phyloP scores from a whole-genome alignment of 2,113 vertebrate species.

The Nematolebias whitei region DNA sequence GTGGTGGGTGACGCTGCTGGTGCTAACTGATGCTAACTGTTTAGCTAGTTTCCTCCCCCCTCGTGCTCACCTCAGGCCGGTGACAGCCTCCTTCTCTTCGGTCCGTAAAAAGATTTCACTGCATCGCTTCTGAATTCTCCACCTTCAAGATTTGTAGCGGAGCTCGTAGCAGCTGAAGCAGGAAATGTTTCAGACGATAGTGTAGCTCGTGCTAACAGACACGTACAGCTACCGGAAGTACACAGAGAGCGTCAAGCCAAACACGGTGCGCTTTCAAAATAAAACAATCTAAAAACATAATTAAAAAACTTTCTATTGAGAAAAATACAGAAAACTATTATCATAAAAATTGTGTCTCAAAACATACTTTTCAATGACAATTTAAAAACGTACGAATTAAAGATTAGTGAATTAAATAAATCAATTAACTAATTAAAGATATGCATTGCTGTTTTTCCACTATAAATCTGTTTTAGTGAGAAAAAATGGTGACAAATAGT shows the following conservation, averaged over 20 bases:
- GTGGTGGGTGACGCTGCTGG: too few species aligned
- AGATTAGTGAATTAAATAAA: too few species aligned
- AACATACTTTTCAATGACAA: too few species aligned
- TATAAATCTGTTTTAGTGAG: too few species aligned
- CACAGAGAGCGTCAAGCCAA: too few species aligned
- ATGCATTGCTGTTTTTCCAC: too few species aligned
- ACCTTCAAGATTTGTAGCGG: neutral
- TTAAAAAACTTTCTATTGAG: too few species aligned
- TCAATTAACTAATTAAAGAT: too few species aligned
- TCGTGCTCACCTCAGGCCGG: slow-evolving; percentile 31
- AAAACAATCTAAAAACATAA: too few species aligned
- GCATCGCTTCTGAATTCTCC: neutral
- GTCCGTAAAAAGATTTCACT: neutral
- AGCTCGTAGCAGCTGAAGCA: neutral
- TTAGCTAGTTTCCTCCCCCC: slow-evolving; percentile 44
- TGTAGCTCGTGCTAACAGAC: neutral
- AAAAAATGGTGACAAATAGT: too few species aligned
- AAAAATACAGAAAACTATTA: neutral
- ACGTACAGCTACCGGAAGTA: slow-evolving; percentile 26
- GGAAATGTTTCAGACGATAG: neutral
- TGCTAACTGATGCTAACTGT: slow-evolving; percentile 5
- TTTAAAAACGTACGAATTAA: too few species aligned
- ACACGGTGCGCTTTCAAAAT: slow-evolving; percentile 18
- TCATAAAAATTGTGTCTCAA: too few species aligned
- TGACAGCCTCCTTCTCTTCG: neutral